These are phyloP conservation scores for Marasmarcha lunaedactyla DNA, from an alignment of 2,888 invertebrate genomes.

Conservation along the genomic window DNA sequence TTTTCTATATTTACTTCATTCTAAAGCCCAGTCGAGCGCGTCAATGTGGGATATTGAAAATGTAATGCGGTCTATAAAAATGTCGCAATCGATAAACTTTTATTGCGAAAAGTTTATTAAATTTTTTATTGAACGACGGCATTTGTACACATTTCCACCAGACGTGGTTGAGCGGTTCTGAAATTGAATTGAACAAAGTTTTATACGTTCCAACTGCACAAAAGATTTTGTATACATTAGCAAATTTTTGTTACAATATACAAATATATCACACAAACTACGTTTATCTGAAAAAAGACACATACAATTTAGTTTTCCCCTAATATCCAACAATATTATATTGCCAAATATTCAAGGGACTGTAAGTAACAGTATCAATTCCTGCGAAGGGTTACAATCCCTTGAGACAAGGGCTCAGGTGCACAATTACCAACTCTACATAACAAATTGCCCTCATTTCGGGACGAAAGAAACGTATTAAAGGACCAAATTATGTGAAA, in stretches of 20 bases:
- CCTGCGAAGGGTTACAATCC: slow-evolving; percentile 23
- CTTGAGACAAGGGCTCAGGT: slow-evolving; percentile 4
- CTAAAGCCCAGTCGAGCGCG: not conserved
- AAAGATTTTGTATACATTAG: no score
- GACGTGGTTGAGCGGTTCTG: no score
- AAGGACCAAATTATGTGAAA: not conserved
- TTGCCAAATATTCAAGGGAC: no score
- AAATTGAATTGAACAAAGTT: no score
- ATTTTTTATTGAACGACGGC: not conserved
- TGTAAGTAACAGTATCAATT: slow-evolving; percentile 19
- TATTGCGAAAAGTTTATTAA: slow-evolving; percentile 2
- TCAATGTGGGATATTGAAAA: slow-evolving; percentile 1
- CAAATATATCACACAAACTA: no score
- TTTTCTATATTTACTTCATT: no score
- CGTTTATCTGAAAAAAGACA: no score
- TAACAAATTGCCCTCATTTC: slow-evolving; percentile 2
- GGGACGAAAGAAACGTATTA: not conserved
- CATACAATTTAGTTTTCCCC: no score
- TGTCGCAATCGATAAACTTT: slow-evolving; percentile 1
- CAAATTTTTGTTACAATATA: no score
- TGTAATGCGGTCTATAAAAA: slow-evolving; percentile 2
- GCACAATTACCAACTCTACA: slow-evolving; percentile 1
- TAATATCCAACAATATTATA: no score
- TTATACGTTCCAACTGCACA: no score
- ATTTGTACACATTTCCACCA: no score